Conservation (phyloP, 2,113 vertebrate species). For the Sylvilagus bachmani region DNA sequence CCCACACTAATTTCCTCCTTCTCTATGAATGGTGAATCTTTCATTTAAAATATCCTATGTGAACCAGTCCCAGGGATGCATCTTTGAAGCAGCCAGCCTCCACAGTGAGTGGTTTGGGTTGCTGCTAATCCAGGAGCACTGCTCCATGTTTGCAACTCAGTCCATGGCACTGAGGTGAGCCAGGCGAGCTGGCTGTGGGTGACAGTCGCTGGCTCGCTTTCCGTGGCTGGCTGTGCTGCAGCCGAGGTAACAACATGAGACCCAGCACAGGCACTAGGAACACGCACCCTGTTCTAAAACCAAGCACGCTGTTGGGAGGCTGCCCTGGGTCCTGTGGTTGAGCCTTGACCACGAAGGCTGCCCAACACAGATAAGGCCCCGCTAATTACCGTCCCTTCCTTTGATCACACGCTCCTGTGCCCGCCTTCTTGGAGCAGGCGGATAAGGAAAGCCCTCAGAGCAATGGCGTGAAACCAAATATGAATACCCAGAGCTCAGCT, state of each 20-base stretch:
- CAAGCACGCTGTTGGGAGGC: fast-evolving
- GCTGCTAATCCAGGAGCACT: background rate
- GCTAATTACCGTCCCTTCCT: background rate
- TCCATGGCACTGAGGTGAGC: background rate
- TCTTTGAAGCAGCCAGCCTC: background rate
- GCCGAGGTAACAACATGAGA: background rate
- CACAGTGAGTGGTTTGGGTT: background rate
- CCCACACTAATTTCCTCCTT: background rate
- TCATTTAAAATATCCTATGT: background rate
- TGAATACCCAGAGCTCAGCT: background rate
- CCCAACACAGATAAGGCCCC: background rate
- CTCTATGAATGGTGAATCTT: background rate
- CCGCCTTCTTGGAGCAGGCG: background rate
- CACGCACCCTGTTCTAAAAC: background rate
- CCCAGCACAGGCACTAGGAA: background rate
- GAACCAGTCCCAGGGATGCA: background rate
- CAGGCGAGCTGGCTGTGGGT: background rate
- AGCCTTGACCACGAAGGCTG: background rate
- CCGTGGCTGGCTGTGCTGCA: background rate
- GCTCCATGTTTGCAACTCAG: background rate
- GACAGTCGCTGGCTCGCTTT: background rate
- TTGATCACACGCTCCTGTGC: background rate
- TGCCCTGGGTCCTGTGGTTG: background rate
- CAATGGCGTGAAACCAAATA: background rate
- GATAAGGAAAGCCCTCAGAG: background rate